These are phyloP conservation scores for Spilarctia lutea DNA, from an alignment of 2,888 invertebrate genomes.

Conservation along the genomic window DNA sequence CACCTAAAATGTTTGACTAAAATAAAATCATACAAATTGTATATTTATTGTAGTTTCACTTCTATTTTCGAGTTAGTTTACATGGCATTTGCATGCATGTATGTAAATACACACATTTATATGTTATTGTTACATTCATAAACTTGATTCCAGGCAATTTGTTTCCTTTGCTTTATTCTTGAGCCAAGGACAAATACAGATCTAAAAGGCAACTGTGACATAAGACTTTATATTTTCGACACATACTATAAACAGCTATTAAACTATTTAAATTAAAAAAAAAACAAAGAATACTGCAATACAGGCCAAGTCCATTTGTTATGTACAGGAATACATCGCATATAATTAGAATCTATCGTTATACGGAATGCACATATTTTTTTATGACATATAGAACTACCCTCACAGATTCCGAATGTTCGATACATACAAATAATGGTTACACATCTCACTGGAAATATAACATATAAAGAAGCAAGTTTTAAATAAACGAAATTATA, in stretches of 20 bases:
- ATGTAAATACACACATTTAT: no score
- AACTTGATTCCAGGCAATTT: not conserved
- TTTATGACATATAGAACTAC: constrained; percentile 6
- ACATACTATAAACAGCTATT: not conserved
- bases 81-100: constrained; percentile 2
- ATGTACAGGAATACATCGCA: constrained; percentile 26
- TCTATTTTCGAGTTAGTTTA: constrained; percentile 6
- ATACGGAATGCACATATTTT: constrained; percentile 47
- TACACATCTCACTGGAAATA: constrained; percentile 70
- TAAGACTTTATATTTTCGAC: not conserved
- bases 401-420: constrained; percentile 40
- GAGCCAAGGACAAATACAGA: not conserved
- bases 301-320: constrained; percentile 25
- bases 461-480: constrained; percentile 58
- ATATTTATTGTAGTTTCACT: not conserved
- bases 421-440: constrained; percentile 27
- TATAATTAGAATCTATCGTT: constrained; percentile 31
- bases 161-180: not conserved
- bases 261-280: constrained; percentile 1
- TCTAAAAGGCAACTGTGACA: not conserved
- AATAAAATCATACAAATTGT: constrained; percentile 18
- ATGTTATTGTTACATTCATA: not conserved
- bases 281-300: constrained; percentile 21
- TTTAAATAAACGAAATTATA: constrained; percentile 44
- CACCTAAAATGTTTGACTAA: constrained; percentile 12